Evolutionary conservation across 2,888 invertebrate genomes (phyloP).

Genomic region (Drosophila flavopinicola): DNA sequence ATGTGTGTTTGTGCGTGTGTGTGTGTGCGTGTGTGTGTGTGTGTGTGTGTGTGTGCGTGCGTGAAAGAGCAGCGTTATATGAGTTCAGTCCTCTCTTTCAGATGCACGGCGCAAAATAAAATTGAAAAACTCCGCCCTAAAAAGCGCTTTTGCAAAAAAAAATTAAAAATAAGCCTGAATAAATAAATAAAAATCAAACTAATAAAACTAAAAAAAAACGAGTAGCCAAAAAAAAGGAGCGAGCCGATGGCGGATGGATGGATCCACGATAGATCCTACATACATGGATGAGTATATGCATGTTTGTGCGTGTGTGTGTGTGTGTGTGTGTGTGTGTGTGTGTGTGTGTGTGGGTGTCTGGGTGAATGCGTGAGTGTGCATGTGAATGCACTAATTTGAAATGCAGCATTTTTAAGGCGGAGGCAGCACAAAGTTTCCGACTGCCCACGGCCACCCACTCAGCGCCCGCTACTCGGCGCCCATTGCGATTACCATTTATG

Average conservation of each 20-base stretch:
- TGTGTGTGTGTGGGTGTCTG: constrained; percentile 13
- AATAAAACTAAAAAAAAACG: constrained; percentile 68
- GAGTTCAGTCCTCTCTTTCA: constrained; percentile 60
- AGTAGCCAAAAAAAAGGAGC: constrained; percentile 48
- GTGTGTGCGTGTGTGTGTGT: constrained; percentile 5
- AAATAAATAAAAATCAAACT: constrained; percentile 75
- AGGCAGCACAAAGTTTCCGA: constrained; percentile 9
- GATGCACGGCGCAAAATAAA: constrained; percentile 77
- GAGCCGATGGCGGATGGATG: constrained; percentile 39
- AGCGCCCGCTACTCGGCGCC: constrained; percentile 3
- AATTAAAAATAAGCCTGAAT: constrained; percentile 40
- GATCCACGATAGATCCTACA: constrained; percentile 33
- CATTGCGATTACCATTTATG: constrained; percentile 69
- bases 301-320: constrained; percentile 3
- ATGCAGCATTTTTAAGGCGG: constrained; percentile 69
- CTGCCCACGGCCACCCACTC: not conserved
- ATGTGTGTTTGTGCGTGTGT: constrained; percentile 7
- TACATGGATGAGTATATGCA: constrained; percentile 18
- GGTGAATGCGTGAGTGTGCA: constrained; percentile 5
- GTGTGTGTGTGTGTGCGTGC: constrained; percentile 34
- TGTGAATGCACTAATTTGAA: constrained; percentile 81
- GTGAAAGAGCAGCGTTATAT: constrained; percentile 48
- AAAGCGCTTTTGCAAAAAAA: constrained; percentile 67
- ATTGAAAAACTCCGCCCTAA: constrained; percentile 84
- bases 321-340: constrained; percentile 2